Evolutionary conservation across 2,888 invertebrate species (phyloP).

Genomic region (Chloroclysta siterata): DNA sequence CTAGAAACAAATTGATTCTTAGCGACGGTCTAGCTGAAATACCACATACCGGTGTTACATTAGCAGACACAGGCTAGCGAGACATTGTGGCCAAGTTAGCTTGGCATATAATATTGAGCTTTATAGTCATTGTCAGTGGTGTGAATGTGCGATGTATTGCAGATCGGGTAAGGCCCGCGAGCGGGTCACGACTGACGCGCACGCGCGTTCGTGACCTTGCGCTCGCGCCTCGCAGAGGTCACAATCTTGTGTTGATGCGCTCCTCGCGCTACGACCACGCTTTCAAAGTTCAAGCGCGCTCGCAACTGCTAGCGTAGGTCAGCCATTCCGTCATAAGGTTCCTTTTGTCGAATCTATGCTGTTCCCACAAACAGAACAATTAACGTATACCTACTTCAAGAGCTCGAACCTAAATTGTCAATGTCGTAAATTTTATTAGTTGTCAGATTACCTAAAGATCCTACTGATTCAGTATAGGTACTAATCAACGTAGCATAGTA

Average conservation of each 20-base stretch:
- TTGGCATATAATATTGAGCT: conserved; percentile 68
- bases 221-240: conserved; percentile 80
- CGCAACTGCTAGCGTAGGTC: conserved; percentile 36
- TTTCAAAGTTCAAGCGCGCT: conserved; percentile 57
- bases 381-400: background rate
- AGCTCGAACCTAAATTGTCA: too few relatives aligned
- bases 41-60: conserved; percentile 54
- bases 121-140: conserved; percentile 63
- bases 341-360: conserved; percentile 2
- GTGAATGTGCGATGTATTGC: conserved; percentile 59
- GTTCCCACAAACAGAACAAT: background rate
- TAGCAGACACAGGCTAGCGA: conserved; percentile 56
- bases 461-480: background rate
- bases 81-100: conserved; percentile 58
- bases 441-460: background rate
- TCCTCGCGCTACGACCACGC: conserved; percentile 62
- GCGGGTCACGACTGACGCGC: conserved; percentile 83
- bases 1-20: conserved; percentile 57
- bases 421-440: background rate
- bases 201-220: conserved; percentile 85
- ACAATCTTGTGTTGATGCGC: conserved; percentile 78
- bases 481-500: conserved; percentile 3
- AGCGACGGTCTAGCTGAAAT: conserved; percentile 51
- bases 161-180: conserved; percentile 67
- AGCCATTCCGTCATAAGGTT: conserved; percentile 10